phyloP scores from a whole-genome alignment of 2,888 invertebrate species.

The Cosmorhoe ocellata region DNA sequence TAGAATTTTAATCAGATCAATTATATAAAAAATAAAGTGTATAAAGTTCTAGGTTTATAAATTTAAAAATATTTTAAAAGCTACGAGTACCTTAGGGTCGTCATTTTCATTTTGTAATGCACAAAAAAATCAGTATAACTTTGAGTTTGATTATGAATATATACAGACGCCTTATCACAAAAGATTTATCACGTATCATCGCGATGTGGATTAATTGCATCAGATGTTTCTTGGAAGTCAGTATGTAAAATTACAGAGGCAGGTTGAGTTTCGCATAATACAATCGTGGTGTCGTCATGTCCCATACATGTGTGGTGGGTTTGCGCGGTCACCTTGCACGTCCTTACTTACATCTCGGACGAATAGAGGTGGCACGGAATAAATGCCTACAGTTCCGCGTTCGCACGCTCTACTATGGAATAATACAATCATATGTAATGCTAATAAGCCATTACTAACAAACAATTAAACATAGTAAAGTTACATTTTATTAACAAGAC shows the following conservation, averaged over 20 bases:
- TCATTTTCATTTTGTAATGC: no score
- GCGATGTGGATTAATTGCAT: slow-evolving; percentile 17
- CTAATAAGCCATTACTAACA: slow-evolving; percentile 7
- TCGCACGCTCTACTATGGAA: slow-evolving; percentile 35
- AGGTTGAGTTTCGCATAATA: slow-evolving; percentile 23
- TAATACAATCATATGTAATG: slow-evolving; percentile 17
- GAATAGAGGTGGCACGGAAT: slow-evolving; percentile 65
- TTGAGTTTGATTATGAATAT: no score
- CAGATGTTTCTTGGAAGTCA: slow-evolving; percentile 15
- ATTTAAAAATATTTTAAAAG: no score
- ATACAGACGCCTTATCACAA: no score
- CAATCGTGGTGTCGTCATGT: slow-evolving; percentile 31
- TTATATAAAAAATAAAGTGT: no score
- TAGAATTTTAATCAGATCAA: no score
- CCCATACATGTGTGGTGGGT: slow-evolving; percentile 36
- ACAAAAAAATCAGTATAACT: no score
- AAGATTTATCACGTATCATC: slow-evolving; percentile 10
- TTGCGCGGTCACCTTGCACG: slow-evolving; percentile 74
- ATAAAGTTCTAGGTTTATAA: no score
- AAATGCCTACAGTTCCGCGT: slow-evolving; percentile 61
- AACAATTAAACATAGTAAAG: slow-evolving; percentile 1
- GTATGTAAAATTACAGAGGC: slow-evolving; percentile 12
- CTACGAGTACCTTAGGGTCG: no score
- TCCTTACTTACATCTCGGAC: slow-evolving; percentile 74
- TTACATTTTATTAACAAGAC: slow-evolving; percentile 2